Evolutionary conservation across 2,113 vertebrate species (phyloP).

Genomic region (Hippocampus mohnikei): DNA sequence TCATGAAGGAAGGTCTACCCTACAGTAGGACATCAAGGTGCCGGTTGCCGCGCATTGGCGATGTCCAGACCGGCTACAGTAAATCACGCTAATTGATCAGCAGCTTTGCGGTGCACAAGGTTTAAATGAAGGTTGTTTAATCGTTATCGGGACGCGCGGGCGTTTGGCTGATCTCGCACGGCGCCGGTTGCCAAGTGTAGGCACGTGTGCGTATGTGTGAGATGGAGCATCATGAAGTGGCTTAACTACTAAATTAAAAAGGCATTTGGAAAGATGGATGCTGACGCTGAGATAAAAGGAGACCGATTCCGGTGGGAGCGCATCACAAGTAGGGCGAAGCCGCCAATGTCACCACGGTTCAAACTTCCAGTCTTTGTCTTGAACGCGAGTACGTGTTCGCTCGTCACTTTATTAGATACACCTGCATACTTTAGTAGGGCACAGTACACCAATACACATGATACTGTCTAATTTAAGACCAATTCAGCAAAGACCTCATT

Average conservation of each 20-base stretch:
- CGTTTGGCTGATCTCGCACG: constrained; percentile 49
- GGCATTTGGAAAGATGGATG: constrained; percentile 61
- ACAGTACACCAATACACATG: background rate
- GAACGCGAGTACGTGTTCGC: background rate
- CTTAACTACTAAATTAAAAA: constrained; percentile 70
- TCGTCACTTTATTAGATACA: background rate
- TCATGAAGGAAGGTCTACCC: constrained; percentile 66
- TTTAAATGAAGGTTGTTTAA: constrained; percentile 72
- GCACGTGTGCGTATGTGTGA: constrained; percentile 52
- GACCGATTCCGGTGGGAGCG: constrained; percentile 45
- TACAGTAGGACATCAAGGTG: constrained; percentile 61
- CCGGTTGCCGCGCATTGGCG: constrained; percentile 41
- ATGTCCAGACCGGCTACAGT: constrained; percentile 49
- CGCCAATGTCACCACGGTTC: constrained; percentile 25
- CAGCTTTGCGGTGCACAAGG: constrained; percentile 50
- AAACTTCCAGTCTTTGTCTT: background rate
- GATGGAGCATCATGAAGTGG: constrained; percentile 46
- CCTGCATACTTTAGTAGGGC: background rate
- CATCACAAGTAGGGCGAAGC: constrained; percentile 41
- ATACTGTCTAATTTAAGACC: background rate
- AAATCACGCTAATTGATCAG: constrained; percentile 72
- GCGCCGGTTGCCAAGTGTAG: constrained; percentile 54
- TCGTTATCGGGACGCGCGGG: constrained; percentile 52
- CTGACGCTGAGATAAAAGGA: constrained; percentile 44
- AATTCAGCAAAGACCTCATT: background rate